Conservation (phyloP, 2,797 vertebrate species). For the Smutsia gigantea region DNA sequence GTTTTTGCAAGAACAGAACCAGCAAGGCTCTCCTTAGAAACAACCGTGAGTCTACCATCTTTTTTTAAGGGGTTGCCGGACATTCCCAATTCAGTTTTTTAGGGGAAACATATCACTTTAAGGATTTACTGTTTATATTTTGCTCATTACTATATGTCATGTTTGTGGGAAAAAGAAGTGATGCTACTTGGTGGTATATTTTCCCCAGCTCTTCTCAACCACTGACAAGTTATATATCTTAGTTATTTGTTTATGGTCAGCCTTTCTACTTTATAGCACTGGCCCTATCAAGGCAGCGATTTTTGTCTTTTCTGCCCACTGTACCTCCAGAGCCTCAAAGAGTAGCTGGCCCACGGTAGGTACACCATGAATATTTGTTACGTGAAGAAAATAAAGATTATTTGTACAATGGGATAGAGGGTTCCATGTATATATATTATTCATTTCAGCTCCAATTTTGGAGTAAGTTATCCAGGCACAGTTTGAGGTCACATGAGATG, state of each 20-base stretch:
- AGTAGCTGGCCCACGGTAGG: not conserved
- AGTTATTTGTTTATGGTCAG: not conserved
- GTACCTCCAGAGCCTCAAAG: not conserved
- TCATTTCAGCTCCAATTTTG: constrained; percentile 41
- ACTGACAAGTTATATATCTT: not conserved
- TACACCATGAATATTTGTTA: not conserved
- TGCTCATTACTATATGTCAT: not conserved
- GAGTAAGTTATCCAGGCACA: constrained; percentile 4
- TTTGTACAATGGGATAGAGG: not conserved
- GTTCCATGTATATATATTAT: not conserved
- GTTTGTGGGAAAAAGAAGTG: not conserved
- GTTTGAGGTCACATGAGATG: not conserved
- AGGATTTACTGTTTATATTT: not conserved
- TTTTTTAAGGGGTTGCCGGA: not conserved
- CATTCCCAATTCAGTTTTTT: not conserved
- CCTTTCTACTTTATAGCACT: not conserved
- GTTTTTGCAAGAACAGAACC: not conserved
- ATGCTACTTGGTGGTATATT: not conserved
- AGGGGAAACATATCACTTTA: not conserved
- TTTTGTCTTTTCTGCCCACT: not conserved
- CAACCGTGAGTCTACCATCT: not conserved
- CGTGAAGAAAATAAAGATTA: not conserved
- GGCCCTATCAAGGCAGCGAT: not conserved
- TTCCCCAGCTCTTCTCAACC: not conserved
- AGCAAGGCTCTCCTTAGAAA: not conserved